Conservation (phyloP, 2,888 invertebrate genomes). For the Stegophylla sp. region DNA sequence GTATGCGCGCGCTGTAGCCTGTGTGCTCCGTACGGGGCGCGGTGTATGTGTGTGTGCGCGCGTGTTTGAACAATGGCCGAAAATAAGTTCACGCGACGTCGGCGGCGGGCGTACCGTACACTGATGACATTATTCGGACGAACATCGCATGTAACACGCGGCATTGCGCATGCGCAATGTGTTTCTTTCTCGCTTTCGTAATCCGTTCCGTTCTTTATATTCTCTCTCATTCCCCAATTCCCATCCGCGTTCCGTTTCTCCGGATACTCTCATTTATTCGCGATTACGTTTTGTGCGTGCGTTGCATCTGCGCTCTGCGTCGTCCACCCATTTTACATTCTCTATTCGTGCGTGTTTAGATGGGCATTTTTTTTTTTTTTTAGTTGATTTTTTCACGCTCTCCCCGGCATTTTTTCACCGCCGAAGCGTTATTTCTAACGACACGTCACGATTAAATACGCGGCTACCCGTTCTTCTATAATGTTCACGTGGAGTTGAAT, state of each 20-base stretch:
- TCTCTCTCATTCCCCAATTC: not conserved
- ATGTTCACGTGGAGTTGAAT: too few relatives aligned
- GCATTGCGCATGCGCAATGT: slow-evolving; percentile 46
- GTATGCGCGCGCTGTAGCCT: not conserved
- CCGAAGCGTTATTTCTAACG: too few relatives aligned
- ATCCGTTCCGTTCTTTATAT: not conserved
- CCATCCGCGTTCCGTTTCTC: not conserved
- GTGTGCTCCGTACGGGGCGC: not conserved
- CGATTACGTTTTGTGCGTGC: not conserved
- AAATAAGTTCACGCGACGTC: slow-evolving; percentile 53
- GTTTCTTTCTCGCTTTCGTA: slow-evolving; percentile 32
- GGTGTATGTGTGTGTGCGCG: slow-evolving; percentile 10
- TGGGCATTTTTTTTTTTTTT: too few relatives aligned
- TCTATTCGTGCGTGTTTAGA: too few relatives aligned
- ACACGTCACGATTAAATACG: too few relatives aligned
- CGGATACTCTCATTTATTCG: not conserved
- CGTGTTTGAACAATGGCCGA: slow-evolving; percentile 48
- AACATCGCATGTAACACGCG: not conserved
- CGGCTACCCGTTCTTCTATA: too few relatives aligned
- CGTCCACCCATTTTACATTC: not conserved
- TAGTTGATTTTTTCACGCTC: too few relatives aligned
- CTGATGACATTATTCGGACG: slow-evolving; percentile 38
- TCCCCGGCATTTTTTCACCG: too few relatives aligned
- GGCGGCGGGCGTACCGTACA: slow-evolving; percentile 45
- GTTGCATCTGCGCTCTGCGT: too few relatives aligned